Evolutionary conservation across 2,113 vertebrate genomes (phyloP), one percentile per base, ranked within the genome.

Genomic region (Campylomormyrus tamandua): DNA sequence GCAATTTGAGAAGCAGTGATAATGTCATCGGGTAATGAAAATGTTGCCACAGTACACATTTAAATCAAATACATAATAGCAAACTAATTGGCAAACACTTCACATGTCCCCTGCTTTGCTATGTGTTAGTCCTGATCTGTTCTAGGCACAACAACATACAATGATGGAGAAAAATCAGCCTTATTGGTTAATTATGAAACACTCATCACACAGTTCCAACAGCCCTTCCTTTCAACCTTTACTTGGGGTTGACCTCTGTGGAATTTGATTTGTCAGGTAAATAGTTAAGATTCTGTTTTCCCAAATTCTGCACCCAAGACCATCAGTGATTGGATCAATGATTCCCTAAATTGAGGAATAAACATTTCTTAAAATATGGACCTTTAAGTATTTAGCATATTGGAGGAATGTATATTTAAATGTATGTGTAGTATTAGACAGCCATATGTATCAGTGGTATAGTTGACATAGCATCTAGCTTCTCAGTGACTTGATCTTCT

Each of bases 21-120:
- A 50, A 86, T 87, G 85, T 17, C 85, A 53, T 19, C 27, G 83
- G 50, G 31, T 87, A 87, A 87, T 87, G 50, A 87, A 53, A 53
- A 53, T 35, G 46, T 56, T 56, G 24, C 49, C 49, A 17, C 31
- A 53, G 13, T 39, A 53, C 50, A 53, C 15, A 87, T 31, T 56
- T 39, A 9, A 35, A 56, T 31, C 85, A 39, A 53, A 42, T 46
- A 9, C 45, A 48, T 24, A 84, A 84, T 46, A 21, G 39, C 83
- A 24, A 17, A 56, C 31, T 53, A 87, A 87, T 53, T 53, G 11
- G 6, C 31, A 56, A 49, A 87, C 50, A 31, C n/a, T 84, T 19
- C 19, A 83, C 19, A 83, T 17, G 45, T 84, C 21, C 39, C 83
- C 45, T n/a, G 83, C 19, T 48, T 48, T 48, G 35, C 39, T 11